Conservation (phyloP, 2,113 vertebrate species). For the Labeo rohita region DNA sequence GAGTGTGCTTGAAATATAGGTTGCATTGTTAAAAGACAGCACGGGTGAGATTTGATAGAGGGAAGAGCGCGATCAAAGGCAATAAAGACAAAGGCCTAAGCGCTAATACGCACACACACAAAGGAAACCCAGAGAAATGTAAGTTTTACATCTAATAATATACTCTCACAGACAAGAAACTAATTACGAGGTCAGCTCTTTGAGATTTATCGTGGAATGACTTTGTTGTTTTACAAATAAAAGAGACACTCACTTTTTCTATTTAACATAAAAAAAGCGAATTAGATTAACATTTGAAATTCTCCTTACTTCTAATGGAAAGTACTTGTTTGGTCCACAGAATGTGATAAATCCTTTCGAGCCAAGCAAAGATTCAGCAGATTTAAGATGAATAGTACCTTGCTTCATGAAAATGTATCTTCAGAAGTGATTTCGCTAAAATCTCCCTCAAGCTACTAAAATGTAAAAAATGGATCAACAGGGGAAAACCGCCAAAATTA, state of each 20-base stretch:
- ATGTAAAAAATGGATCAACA: constrained; percentile 78
- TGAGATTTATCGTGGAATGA: background rate
- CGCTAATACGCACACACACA: background rate
- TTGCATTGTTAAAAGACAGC: constrained; percentile 62
- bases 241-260: background rate
- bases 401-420: constrained; percentile 67
- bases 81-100: constrained; percentile 41
- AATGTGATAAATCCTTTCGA: constrained; percentile 2
- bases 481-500: constrained; percentile 80
- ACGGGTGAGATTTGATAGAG: constrained; percentile 58
- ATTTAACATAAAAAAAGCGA: background rate
- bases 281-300: background rate
- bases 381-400: constrained; percentile 62
- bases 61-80: constrained; percentile 44
- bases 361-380: constrained; percentile 44
- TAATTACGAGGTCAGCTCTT: constrained; percentile 1
- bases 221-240: background rate
- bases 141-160: constrained; percentile 7
- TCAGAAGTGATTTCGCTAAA: constrained; percentile 77
- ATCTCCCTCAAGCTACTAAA: constrained; percentile 82
- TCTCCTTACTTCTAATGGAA: background rate
- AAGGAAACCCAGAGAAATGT: background rate
- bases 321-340: constrained; percentile 11
- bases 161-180: background rate
- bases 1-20: constrained; percentile 57